A percentile compares a stretch with the other conserved stretches of the same genome.
These are phyloP conservation scores for Lypha dubia DNA, from an alignment of 2,888 invertebrate genomes.

Conservation along the genomic window DNA sequence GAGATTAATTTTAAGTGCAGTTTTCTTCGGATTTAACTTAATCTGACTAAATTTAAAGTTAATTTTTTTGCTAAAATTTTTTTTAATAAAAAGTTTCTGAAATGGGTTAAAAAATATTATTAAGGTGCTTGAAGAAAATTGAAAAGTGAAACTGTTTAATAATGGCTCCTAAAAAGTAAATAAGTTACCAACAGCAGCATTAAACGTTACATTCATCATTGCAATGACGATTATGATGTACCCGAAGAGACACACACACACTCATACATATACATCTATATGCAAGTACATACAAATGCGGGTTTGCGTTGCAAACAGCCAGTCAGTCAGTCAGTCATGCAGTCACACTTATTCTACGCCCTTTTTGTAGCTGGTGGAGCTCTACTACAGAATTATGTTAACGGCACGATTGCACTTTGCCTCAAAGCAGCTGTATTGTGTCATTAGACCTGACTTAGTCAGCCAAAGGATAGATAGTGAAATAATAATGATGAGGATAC, in stretches of 20 bases:
- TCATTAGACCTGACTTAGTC: conserved; percentile 61
- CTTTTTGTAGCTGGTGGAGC: conserved; percentile 60
- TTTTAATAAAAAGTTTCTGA: not conserved
- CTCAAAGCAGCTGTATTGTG: conserved; percentile 67
- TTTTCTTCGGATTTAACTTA: too few relatives aligned
- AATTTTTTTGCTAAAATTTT: too few relatives aligned
- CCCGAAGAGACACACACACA: too few relatives aligned
- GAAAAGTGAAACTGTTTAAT: conserved; percentile 69
- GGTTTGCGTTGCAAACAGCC: conserved; percentile 41
- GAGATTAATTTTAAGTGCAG: too few relatives aligned
- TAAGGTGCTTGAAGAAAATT: conserved; percentile 39
- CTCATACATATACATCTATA: too few relatives aligned
- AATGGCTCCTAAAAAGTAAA: conserved; percentile 51
- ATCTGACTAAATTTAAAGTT: too few relatives aligned
- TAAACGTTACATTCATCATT: conserved; percentile 19
- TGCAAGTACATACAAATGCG: conserved; percentile 54
- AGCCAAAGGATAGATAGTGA: conserved; percentile 48
- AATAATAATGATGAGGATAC: conserved; percentile 40
- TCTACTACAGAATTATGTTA: conserved; percentile 26
- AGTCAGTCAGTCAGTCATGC: conserved; percentile 46
- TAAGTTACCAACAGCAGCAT: conserved; percentile 39
- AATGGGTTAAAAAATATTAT: conserved; percentile 31
- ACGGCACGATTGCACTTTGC: conserved; percentile 35
- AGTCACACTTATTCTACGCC: conserved; percentile 42
- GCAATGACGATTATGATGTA: conserved; percentile 17